A percentile compares a stretch with the other conserved stretches of the same genome.
phyloP scores from a whole-genome alignment of 2,888 invertebrate genomes.

The Cephus rjabovi region DNA sequence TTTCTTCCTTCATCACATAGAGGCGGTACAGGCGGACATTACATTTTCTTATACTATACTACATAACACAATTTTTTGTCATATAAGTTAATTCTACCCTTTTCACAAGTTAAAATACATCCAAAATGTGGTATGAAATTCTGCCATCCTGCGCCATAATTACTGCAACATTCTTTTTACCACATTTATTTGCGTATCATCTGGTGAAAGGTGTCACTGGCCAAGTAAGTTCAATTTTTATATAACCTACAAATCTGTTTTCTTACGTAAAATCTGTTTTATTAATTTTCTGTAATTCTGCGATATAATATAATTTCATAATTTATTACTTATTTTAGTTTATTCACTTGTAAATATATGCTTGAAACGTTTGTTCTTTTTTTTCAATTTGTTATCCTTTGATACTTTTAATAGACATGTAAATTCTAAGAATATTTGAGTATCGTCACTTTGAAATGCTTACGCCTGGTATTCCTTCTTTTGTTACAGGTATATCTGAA shows the following conservation, averaged over 20 bases:
- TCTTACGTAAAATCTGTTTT: conserved; percentile 11
- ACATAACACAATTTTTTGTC: too few relatives aligned
- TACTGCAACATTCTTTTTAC: neutral
- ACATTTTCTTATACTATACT: neutral
- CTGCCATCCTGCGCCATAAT: conserved; percentile 40
- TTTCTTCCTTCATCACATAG: neutral
- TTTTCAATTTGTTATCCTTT: too few relatives aligned
- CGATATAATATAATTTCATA: neutral
- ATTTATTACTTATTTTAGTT: neutral
- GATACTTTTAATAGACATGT: neutral
- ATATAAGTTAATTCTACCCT: neutral
- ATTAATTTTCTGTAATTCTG: conserved; percentile 9
- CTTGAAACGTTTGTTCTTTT: neutral
- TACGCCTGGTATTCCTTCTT: neutral
- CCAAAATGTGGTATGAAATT: conserved; percentile 52
- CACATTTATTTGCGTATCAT: conserved; percentile 22
- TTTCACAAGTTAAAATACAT: neutral
- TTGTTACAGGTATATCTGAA: neutral
- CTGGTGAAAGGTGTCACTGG: conserved; percentile 28
- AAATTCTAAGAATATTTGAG: neutral
- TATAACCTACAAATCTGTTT: neutral
- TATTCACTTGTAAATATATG: neutral
- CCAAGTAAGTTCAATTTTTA: conserved; percentile 34
- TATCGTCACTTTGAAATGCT: neutral
- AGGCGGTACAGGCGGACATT: neutral